Percentiles rank a stretch among this genome's conserved stretches.
Evolutionary conservation across 2,888 invertebrate species (phyloP).

Genomic region (Notodonta ziczac): DNA sequence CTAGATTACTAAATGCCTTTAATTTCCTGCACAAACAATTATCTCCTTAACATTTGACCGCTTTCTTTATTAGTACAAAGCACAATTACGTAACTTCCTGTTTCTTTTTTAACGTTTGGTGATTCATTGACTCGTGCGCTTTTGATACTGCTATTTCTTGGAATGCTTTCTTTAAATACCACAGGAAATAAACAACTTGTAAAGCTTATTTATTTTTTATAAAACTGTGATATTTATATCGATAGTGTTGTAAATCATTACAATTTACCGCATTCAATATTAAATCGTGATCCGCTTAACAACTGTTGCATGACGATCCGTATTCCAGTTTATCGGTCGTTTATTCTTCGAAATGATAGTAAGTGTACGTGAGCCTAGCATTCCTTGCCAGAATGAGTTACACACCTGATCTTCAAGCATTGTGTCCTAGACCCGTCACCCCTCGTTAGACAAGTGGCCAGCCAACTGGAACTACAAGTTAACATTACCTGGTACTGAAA

Average conservation of each 20-base stretch:
- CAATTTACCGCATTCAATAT: not conserved
- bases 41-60: conserved; percentile 83
- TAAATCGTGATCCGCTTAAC: not conserved
- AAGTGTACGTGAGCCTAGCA: conserved; percentile 21
- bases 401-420: conserved; percentile 60
- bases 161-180: not conserved
- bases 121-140: conserved; percentile 18
- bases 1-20: conserved; percentile 77
- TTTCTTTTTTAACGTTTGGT: conserved; percentile 30
- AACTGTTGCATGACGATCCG: not conserved
- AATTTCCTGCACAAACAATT: conserved; percentile 83
- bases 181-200: not conserved
- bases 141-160: not conserved
- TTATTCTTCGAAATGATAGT: conserved; percentile 3
- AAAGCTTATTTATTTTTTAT: not conserved
- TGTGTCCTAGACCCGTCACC: conserved; percentile 66
- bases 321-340: not conserved
- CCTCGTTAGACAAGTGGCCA: conserved; percentile 56
- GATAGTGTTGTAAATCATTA: not conserved
- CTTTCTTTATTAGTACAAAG: conserved; percentile 73
- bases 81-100: conserved; percentile 68
- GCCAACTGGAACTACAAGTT: conserved; percentile 47
- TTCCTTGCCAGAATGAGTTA: conserved; percentile 46
- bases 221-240: not conserved
- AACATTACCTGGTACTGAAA: conserved; percentile 28